A percentile compares a stretch with the other conserved stretches of the same genome.
phyloP scores from a whole-genome alignment of 2,797 vertebrate species.

The Pitangus sulphuratus region DNA sequence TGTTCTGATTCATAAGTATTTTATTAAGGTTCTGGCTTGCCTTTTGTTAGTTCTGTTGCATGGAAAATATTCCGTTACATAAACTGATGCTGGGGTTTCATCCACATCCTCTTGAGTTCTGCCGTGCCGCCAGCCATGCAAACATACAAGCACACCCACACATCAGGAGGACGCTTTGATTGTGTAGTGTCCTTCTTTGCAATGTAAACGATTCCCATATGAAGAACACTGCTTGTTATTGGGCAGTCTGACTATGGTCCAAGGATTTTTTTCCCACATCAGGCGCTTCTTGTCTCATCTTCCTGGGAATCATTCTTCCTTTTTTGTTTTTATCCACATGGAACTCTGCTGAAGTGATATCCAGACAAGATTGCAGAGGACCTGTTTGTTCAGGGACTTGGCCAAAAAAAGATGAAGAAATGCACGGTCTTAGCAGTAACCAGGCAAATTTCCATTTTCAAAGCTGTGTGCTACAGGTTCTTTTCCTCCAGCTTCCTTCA shows the following conservation, averaged over 20 bases:
- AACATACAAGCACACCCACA: background rate
- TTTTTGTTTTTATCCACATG: background rate
- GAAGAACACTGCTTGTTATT: background rate
- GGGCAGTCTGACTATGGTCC: background rate
- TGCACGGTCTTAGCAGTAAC: background rate
- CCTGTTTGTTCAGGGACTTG: background rate
- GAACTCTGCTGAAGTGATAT: background rate
- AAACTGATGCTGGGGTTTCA: background rate
- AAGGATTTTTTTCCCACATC: background rate
- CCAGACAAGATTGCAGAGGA: background rate
- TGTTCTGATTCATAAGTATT: slow-evolving; percentile 43
- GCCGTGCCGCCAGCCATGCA: background rate
- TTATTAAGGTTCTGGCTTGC: slow-evolving; percentile 45
- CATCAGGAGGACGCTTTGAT: background rate
- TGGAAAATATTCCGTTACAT: slow-evolving; percentile 50
- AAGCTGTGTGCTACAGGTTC: background rate
- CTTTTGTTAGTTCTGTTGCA: slow-evolving; percentile 38
- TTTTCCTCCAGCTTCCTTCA: background rate
- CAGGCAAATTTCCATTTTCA: background rate
- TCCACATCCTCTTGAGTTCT: background rate
- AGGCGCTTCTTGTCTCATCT: background rate
- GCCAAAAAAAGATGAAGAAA: background rate
- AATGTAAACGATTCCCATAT: background rate
- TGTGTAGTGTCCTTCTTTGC: background rate
- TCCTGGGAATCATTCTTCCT: background rate